Conservation (phyloP, 2,797 vertebrate species). For the Lepus townsendii region DNA sequence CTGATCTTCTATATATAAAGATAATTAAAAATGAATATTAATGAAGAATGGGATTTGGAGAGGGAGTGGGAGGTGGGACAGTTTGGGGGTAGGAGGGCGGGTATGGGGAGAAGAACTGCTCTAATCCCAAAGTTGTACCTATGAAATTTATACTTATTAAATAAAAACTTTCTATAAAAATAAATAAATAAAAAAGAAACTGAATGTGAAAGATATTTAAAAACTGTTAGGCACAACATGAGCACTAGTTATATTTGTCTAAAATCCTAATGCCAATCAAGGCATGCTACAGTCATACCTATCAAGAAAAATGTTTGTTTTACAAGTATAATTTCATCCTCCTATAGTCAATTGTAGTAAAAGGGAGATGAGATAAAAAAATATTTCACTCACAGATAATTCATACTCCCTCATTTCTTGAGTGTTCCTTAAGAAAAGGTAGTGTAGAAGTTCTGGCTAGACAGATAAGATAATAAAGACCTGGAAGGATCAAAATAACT, state of each 20-base stretch:
- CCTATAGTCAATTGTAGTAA: not conserved
- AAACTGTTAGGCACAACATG: not conserved
- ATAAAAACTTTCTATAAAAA: too few species aligned
- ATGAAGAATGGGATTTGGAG: too few species aligned
- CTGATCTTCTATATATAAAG: too few species aligned
- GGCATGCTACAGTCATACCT: not conserved
- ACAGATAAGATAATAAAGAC: not conserved
- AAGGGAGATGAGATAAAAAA: not conserved
- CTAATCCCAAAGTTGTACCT: too few species aligned
- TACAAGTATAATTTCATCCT: not conserved
- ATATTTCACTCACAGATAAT: not conserved
- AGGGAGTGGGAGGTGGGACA: too few species aligned
- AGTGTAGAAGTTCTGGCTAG: not conserved
- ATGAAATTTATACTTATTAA: too few species aligned
- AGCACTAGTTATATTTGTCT: not conserved
- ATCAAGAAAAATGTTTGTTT: constrained; percentile 16
- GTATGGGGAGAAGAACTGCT: too few species aligned
- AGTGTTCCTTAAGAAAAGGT: not conserved
- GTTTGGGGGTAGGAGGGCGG: too few species aligned
- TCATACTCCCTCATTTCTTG: not conserved
- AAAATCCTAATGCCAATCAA: not conserved
- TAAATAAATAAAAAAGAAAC: too few species aligned
- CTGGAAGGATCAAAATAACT: not conserved
- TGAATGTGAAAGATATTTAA: not conserved
- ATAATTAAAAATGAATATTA: too few species aligned